Percentiles rank a stretch among this genome's conserved stretches.
phyloP scores from a whole-genome alignment of 2,888 invertebrate genomes.

The Scelioninae gen. 2 region DNA sequence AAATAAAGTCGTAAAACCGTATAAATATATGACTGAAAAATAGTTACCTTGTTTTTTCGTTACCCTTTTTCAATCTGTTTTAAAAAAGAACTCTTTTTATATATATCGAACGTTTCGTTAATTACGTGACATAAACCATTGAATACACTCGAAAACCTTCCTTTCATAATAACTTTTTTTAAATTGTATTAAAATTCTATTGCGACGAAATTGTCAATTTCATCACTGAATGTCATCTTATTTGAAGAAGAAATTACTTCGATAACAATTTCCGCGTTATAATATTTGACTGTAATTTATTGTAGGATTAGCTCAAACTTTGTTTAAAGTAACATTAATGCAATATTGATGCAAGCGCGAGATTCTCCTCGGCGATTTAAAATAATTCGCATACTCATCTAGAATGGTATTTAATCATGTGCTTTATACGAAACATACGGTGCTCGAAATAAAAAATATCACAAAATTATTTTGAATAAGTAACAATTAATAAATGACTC shows the following conservation, averaged over 20 bases:
- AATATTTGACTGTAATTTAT: conserved; percentile 8
- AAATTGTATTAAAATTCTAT: conserved; percentile 4
- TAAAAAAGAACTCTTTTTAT: no score
- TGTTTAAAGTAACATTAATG: neutral
- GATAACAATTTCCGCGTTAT: conserved; percentile 16
- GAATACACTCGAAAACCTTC: conserved; percentile 26
- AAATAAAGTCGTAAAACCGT: conserved; percentile 29
- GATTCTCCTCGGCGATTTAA: neutral
- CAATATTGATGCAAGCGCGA: conserved; percentile 7
- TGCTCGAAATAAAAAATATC: neutral
- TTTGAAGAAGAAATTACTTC: neutral
- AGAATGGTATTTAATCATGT: no score
- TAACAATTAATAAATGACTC: neutral
- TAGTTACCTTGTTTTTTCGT: neutral
- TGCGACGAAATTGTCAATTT: conserved; percentile 6
- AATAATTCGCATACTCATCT: neutral
- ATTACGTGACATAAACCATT: conserved; percentile 15
- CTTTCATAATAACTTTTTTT: conserved; percentile 13
- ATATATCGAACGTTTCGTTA: conserved; percentile 30
- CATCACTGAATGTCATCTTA: conserved; percentile 9
- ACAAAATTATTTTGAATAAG: neutral
- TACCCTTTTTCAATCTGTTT: no score
- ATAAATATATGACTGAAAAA: conserved; percentile 4
- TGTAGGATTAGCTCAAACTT: neutral
- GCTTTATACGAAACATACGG: neutral